Base-by-base conservation (phyloP, 2,888 invertebrate species). In the Herminia tarsipennalis region DNA sequence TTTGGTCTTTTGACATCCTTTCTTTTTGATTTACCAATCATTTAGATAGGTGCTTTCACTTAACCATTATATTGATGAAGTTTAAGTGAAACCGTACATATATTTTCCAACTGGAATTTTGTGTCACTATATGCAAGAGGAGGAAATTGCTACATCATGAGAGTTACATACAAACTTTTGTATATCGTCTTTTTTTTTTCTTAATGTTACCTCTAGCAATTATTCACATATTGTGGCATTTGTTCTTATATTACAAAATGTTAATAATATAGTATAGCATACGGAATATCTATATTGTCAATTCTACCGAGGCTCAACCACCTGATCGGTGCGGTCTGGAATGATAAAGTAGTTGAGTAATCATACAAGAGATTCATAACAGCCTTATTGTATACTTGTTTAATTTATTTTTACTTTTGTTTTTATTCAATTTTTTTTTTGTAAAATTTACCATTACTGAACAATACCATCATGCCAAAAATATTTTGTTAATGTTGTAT, bases 221-320 rank as follows among this genome's bases (percentile, higher is more conserved):
- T 78, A 81, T 81, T 80, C 78, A 83, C 79, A 81, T 76, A 66
- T 64, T 72, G 70, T 75, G 70, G 67, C 55, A 21, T 71, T 76
- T 74, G 68, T 69, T 70, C 78, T 79, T 78, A 73, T 70, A 79
- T 82, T 83, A 84, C 63, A 79, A 77, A 78, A 77, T 77, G 60
- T 76, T 73, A 55, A 71, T 75, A 79, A 73, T 77, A 74, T 78
- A n/a, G n/a, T n/a, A 75, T 81, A 84, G 81, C 78, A 56, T 69
- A 76, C 80, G 76, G 72, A 82, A 84, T 83, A 74, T 79, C 81
- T 88, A 88, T 88, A 88, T 88, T 89, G 88, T 89, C 88, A 86
- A 82, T 83, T 76, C 86, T 88, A 88, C 76, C 70, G 82, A 84
- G 81, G 83, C 81, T 76, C 56, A 66, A 70, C 75, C 76, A 67